Conservation (phyloP, 35 echinoderm and acorn worm genomes). For the Apostichopus japonicus region DNA sequence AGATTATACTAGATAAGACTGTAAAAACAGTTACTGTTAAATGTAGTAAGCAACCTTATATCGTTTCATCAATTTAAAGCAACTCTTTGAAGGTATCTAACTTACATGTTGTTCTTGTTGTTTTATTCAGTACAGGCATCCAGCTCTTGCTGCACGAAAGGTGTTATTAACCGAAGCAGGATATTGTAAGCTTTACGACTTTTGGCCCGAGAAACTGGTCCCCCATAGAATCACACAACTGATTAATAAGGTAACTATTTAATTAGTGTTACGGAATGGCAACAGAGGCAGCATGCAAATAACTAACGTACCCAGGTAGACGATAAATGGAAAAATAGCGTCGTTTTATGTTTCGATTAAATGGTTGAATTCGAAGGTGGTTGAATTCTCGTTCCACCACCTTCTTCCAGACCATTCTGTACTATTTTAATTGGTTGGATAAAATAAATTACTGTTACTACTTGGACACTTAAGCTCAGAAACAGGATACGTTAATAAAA, state of each 20-base stretch:
- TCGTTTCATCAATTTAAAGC: neutral
- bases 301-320: too few species aligned
- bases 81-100: neutral
- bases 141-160: constrained; percentile 9
- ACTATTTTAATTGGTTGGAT: too few species aligned
- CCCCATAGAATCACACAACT: constrained; percentile 10
- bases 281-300: too few species aligned
- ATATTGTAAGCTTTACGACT: constrained; percentile 37
- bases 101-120: neutral
- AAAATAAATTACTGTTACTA: too few species aligned
- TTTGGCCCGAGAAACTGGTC: constrained; percentile 25
- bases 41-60: neutral
- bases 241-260: constrained; percentile 1
- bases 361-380: neutral
- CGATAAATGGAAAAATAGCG: too few species aligned
- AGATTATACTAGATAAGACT: neutral
- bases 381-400: too few species aligned
- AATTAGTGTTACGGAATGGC: neutral
- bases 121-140: constrained; percentile 14
- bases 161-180: neutral
- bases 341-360: too few species aligned
- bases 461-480: too few species aligned
- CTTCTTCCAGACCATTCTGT: too few species aligned
- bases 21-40: neutral
- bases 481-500: too few species aligned